phyloP scores from a whole-genome alignment of 2,113 vertebrate species.

The Cromileptes altivelis region DNA sequence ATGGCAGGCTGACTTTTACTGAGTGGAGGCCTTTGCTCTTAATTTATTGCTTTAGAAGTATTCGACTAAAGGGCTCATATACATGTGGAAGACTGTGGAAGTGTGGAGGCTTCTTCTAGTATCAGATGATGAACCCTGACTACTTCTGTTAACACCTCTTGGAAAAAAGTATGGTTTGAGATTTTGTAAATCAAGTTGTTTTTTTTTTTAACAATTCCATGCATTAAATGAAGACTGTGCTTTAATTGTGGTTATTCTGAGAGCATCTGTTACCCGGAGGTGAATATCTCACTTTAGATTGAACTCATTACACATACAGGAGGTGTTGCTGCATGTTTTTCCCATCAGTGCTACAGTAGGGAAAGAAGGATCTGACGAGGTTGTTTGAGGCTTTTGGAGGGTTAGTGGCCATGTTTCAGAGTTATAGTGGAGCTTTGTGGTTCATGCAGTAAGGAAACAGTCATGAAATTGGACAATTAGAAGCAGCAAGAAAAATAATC shows the following conservation, averaged over 20 bases:
- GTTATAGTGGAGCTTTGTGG: not conserved
- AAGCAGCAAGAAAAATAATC: conserved; percentile 43
- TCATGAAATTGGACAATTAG: conserved; percentile 7
- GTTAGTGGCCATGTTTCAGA: not conserved
- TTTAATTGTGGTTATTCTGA: conserved; percentile 31
- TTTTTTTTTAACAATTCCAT: not conserved
- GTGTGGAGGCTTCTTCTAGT: not conserved
- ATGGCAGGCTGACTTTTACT: conserved; percentile 16
- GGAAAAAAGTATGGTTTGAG: not conserved
- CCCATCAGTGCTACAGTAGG: conserved; percentile 42
- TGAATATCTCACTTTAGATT: conserved; percentile 52
- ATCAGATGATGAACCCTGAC: not conserved
- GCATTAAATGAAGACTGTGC: not conserved
- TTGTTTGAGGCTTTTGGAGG: conserved; percentile 13
- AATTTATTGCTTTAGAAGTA: conserved; percentile 38
- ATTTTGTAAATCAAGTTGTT: not conserved
- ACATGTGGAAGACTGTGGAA: not conserved
- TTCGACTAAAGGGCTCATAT: conserved; percentile 10
- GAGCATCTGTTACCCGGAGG: conserved; percentile 50
- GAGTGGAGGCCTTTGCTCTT: conserved; percentile 14
- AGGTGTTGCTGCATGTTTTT: conserved; percentile 62
- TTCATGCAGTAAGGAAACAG: conserved; percentile 3
- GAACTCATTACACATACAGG: conserved; percentile 49
- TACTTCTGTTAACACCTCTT: not conserved
- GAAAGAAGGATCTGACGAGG: conserved; percentile 5